phyloP scores from a whole-genome alignment of 2,888 invertebrate species.

The Rhopalosiphum nymphaeae region DNA sequence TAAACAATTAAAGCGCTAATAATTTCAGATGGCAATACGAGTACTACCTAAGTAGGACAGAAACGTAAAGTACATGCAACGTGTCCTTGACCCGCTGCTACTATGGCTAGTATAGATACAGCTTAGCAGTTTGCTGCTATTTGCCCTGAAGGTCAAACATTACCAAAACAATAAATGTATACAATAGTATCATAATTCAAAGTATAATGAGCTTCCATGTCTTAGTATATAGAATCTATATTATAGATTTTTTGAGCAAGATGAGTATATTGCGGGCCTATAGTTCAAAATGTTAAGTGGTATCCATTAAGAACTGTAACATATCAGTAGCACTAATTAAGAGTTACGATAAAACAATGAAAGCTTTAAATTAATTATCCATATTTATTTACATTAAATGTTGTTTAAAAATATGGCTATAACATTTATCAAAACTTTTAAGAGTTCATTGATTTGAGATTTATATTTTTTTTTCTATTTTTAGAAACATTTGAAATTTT shows the following conservation, averaged over 20 bases:
- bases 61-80: neutral
- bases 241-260: neutral
- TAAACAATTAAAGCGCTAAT: neutral
- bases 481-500: neutral
- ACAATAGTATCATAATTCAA: neutral
- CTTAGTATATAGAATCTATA: neutral
- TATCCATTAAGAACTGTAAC: neutral
- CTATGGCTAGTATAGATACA: neutral
- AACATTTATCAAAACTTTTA: neutral
- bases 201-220: neutral
- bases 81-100: neutral
- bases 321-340: neutral
- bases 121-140: no score
- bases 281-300: neutral
- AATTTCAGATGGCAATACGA: neutral
- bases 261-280: neutral
- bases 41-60: neutral
- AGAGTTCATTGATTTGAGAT: neutral
- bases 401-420: neutral
- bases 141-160: neutral
- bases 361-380: neutral
- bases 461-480: neutral
- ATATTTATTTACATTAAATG: neutral
- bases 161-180: neutral
- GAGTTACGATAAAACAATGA: neutral